A percentile compares a stretch with the other conserved stretches of the same genome.
Evolutionary conservation across 2,888 invertebrate species (phyloP).

Genomic region (Conops quadrifasciatus): DNA sequence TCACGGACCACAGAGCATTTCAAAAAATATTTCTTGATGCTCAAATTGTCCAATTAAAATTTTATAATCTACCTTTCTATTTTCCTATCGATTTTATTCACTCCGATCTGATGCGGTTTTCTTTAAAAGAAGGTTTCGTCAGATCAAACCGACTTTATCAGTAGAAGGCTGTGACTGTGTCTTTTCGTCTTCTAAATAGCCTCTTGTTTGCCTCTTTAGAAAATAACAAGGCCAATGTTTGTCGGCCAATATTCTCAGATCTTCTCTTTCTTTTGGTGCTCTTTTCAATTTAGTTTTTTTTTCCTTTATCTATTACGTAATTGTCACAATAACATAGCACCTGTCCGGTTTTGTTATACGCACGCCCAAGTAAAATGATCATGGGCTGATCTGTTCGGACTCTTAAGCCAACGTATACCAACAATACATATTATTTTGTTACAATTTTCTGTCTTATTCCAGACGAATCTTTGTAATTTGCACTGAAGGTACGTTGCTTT

Average conservation of each 20-base stretch:
- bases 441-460: no score
- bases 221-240: slow-evolving; percentile 1
- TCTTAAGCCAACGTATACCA: no score
- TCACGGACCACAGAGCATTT: no score
- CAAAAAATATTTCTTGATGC: no score
- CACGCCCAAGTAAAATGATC: neutral
- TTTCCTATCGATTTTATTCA: slow-evolving; percentile 12
- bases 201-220: neutral
- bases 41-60: no score
- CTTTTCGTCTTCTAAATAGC: slow-evolving; percentile 8
- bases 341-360: slow-evolving; percentile 23
- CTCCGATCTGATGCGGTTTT: slow-evolving; percentile 12
- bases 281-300: slow-evolving; percentile 9
- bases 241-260: slow-evolving; percentile 8
- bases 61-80: no score
- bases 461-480: no score
- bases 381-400: slow-evolving; percentile 1
- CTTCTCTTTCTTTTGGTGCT: neutral
- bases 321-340: slow-evolving; percentile 22
- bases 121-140: neutral
- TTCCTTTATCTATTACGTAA: neutral
- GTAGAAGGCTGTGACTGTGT: neutral
- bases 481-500: no score
- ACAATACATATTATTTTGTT: no score
- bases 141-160: neutral